Evolutionary conservation across 2,888 invertebrate genomes (phyloP).

Genomic region (Cotesia congregata): DNA sequence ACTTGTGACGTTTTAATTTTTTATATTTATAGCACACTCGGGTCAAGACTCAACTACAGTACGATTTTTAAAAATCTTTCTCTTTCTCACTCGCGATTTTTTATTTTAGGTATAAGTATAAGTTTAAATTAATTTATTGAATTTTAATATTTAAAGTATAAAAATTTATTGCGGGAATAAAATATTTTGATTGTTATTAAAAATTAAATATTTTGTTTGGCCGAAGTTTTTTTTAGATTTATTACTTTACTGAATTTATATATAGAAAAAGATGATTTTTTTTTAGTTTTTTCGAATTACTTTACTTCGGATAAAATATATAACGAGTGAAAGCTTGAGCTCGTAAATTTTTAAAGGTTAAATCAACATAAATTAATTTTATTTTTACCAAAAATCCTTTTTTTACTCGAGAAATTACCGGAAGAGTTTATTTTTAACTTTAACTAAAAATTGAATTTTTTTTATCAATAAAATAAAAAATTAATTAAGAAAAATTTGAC

Average conservation of each 20-base stretch:
- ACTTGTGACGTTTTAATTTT: no score
- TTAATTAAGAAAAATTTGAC: background rate
- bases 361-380: background rate
- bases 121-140: background rate
- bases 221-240: background rate
- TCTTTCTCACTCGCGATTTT: background rate
- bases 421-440: background rate
- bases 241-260: background rate
- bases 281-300: background rate
- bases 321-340: background rate
- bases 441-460: no score
- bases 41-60: no score
- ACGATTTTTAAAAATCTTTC: background rate
- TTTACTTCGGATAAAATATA: background rate
- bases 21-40: no score
- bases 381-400: background rate
- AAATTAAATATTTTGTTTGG: background rate
- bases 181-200: background rate
- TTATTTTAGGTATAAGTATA: background rate
- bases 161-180: background rate
- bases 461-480: background rate
- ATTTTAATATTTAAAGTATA: background rate
- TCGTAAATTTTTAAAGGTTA: background rate
- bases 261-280: background rate
- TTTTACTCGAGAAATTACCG: background rate